phyloP scores from a whole-genome alignment of 2,888 invertebrate genomes.

The Eumerus sabulonum region DNA sequence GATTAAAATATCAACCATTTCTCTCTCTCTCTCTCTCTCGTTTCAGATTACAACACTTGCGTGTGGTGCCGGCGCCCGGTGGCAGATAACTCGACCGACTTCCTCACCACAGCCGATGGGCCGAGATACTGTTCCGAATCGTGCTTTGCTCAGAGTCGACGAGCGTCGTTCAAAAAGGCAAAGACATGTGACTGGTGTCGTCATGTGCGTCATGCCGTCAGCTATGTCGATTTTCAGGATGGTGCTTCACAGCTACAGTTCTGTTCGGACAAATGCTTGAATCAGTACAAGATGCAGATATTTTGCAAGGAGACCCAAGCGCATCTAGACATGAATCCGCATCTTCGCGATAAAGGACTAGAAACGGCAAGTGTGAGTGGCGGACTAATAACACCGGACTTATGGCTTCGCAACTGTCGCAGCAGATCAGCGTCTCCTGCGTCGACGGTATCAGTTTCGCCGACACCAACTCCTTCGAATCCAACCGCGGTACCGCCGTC shows the following conservation, averaged over 20 bases:
- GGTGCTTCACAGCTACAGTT: slow-evolving; percentile 95
- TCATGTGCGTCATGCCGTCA: slow-evolving; percentile 92
- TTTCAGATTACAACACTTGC: slow-evolving; percentile 83
- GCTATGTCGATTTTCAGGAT: slow-evolving; percentile 94
- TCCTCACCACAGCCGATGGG: slow-evolving; percentile 79
- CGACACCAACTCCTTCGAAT: slow-evolving; percentile 75
- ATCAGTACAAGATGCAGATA: slow-evolving; percentile 98
- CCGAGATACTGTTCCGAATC: slow-evolving; percentile 88
- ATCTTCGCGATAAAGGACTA: slow-evolving; percentile 81
- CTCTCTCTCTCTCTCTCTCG: slow-evolving; percentile 15
- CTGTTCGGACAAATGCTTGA: slow-evolving; percentile 94
- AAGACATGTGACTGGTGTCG: slow-evolving; percentile 97
- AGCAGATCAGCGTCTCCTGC: slow-evolving; percentile 83
- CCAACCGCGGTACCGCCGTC: slow-evolving; percentile 59
- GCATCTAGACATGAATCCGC: slow-evolving; percentile 91
- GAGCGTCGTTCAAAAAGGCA: slow-evolving; percentile 93
- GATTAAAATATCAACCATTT: neutral
- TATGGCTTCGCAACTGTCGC: slow-evolving; percentile 92
- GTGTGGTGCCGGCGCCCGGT: slow-evolving; percentile 88
- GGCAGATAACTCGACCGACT: slow-evolving; percentile 81
- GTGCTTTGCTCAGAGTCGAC: slow-evolving; percentile 92
- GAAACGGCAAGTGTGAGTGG: slow-evolving; percentile 74
- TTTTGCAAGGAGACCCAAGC: slow-evolving; percentile 96
- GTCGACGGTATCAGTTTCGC: slow-evolving; percentile 81
- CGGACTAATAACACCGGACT: slow-evolving; percentile 90